Percentiles rank a stretch among this genome's conserved stretches.
phyloP scores from a whole-genome alignment of 2,888 invertebrate genomes.

The Ochropacha duplaris region DNA sequence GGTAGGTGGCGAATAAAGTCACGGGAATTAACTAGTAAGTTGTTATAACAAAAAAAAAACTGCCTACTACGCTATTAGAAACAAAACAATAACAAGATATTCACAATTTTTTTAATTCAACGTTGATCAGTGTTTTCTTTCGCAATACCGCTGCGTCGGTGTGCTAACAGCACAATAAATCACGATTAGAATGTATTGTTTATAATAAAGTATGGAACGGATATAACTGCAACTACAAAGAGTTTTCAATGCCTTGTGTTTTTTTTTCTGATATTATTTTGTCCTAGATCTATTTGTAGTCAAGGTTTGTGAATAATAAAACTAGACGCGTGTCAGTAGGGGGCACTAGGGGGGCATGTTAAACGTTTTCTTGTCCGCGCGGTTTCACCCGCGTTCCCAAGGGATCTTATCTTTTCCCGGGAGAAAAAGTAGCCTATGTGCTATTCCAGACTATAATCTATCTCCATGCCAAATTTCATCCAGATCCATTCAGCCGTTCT shows the following conservation, averaged over 20 bases:
- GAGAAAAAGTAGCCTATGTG: too few species aligned
- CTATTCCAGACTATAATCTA: too few species aligned
- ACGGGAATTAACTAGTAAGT: too few species aligned
- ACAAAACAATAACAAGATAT: too few species aligned
- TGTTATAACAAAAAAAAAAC: too few species aligned
- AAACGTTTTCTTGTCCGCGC: not conserved
- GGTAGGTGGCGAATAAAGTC: too few species aligned
- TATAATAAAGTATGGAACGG: not conserved
- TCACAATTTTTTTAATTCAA: not conserved
- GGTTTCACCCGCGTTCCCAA: too few species aligned
- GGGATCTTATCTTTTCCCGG: too few species aligned
- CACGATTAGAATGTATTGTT: constrained; percentile 3
- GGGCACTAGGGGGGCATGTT: not conserved
- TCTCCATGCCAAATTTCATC: too few species aligned
- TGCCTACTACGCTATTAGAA: too few species aligned
- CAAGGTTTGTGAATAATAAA: constrained; percentile 4
- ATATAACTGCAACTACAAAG: constrained; percentile 3
- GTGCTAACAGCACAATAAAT: constrained; percentile 4
- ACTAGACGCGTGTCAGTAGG: not conserved
- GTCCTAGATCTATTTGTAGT: constrained; percentile 1
- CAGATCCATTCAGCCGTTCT: too few species aligned
- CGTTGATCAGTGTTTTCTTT: not conserved
- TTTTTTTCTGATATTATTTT: constrained; percentile 4
- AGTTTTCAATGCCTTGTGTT: not conserved
- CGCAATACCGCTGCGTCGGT: not conserved